Evolutionary conservation across 2,888 invertebrate species (phyloP).

Genomic region (Graphium colonna): DNA sequence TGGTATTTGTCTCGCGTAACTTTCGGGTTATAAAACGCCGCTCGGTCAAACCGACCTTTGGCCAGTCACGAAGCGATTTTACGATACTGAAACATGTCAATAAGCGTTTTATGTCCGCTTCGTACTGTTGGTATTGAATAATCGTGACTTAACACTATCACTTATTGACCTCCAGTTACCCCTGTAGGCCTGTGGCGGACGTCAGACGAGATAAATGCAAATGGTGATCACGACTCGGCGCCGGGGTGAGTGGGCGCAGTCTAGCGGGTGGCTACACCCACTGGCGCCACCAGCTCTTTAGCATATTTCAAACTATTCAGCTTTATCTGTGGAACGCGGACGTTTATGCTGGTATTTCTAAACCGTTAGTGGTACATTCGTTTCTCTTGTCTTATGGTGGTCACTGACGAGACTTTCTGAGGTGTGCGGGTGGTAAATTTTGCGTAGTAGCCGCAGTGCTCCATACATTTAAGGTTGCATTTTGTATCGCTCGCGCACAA

Average conservation of each 20-base stretch:
- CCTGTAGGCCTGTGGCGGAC: constrained; percentile 31
- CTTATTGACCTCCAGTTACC: constrained; percentile 40
- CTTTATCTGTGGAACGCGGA: constrained; percentile 57
- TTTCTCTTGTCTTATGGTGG: no score
- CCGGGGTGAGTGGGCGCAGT: constrained; percentile 37
- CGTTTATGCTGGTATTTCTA: constrained; percentile 53
- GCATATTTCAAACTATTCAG: constrained; percentile 59
- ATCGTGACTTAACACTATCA: constrained; percentile 39
- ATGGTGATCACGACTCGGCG: constrained; percentile 27
- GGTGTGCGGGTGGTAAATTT: no score
- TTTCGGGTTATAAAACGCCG: no score
- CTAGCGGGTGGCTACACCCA: constrained; percentile 30
- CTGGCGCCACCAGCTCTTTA: constrained; percentile 35
- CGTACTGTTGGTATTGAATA: constrained; percentile 31
- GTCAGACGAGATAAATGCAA: constrained; percentile 38
- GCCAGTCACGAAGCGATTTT: background rate
- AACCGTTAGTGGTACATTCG: constrained; percentile 34
- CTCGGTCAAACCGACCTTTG: no score
- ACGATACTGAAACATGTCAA: background rate
- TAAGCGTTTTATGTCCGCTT: background rate
- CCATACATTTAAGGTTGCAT: no score
- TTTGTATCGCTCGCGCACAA: no score
- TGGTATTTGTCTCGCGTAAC: no score
- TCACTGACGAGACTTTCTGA: no score
- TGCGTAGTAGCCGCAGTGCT: no score